Evolutionary conservation across 1,140 invertebrate genomes (phyloP).

Genomic region (Drosophila lowei): DNA sequence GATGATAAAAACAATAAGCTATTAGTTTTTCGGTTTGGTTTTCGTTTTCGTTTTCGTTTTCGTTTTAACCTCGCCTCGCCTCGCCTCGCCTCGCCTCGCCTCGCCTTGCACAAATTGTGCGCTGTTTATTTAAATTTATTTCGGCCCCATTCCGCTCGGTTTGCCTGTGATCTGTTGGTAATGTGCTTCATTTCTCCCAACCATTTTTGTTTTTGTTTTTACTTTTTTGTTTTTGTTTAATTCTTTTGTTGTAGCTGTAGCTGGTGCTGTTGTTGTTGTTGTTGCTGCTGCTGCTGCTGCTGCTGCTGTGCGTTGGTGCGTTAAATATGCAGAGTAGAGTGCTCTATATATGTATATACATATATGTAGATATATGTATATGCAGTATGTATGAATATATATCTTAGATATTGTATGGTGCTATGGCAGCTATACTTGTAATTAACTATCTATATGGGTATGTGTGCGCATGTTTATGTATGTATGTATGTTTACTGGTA

Average conservation of each 20-base stretch:
- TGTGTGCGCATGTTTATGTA: constrained; percentile 19
- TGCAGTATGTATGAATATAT: constrained; percentile 17
- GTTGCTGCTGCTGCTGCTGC: constrained; percentile 9
- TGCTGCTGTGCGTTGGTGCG: constrained; percentile 62
- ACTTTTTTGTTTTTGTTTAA: constrained; percentile 30
- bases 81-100: neutral
- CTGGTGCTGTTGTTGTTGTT: constrained; percentile 8
- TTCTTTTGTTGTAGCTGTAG: constrained; percentile 29
- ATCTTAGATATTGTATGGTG: constrained; percentile 44
- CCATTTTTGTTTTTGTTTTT: constrained; percentile 36
- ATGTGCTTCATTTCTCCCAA: constrained; percentile 24
- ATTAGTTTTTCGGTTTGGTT: constrained; percentile 28
- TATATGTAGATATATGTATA: constrained; percentile 23
- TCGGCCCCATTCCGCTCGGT: constrained; percentile 21
- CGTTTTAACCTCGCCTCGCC: constrained; percentile 8
- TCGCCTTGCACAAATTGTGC: constrained; percentile 30
- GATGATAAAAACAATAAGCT: constrained; percentile 65
- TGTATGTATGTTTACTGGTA: constrained; percentile 24
- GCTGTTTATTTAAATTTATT: constrained; percentile 54
- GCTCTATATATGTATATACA: constrained; percentile 47
- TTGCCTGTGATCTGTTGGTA: neutral
- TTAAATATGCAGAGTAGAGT: constrained; percentile 73
- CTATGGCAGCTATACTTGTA: constrained; percentile 40
- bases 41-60: constrained; percentile 26
- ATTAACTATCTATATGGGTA: too few species aligned